Evolutionary conservation across 2,113 vertebrate species (phyloP), one percentile per base, ranked within the genome.

Genomic region (Sinocyclocheilus maitianheensis): DNA sequence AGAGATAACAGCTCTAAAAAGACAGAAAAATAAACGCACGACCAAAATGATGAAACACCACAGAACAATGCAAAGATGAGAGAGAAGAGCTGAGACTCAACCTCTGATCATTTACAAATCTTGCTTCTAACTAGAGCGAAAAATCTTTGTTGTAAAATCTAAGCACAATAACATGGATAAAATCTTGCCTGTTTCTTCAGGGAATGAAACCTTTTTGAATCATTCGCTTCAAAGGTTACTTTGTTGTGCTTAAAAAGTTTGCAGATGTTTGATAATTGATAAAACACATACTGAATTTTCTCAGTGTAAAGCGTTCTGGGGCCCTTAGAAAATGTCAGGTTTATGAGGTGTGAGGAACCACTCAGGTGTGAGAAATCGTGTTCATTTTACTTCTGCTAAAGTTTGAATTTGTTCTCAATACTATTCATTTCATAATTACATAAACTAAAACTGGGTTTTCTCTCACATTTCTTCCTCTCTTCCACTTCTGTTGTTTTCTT

Each of bases 241-340:
- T 16, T 63, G 62, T 51, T 65, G 40, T 48, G n/a, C 4, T 24
- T 81, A 24, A 81, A 34, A 34, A 81, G n/a, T 65, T 51, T 81
- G 24, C 62, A 30, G 24, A 20, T 24, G 62, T 67, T 69, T 48
- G 18, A 81, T 81, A 46, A 81, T 69, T 82, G 46, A 26, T 82
- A 46, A 82, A 53, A 77, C 46, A 67, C 62, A 53, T 48, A 12
- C 13, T 65, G 20, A 46, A 18, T 67, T 82, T 11, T 81, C 79
- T 30, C 1, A 63, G 16, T 51, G 43, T 48, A 10, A 82, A 69
- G 80, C 24, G 5, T 53, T 43, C 43, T 9, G 1, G 8, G 8
- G 43, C 43, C 43, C 43, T 43, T 43, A 43, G 43, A 8, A 43
- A 43, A 43, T 43, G 43, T 43, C 43, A 43, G 43, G 43, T 43